A percentile compares a stretch with the other conserved stretches of the same genome.
phyloP scores from a whole-genome alignment of 2,888 invertebrate genomes.

The Lithophane leautieri region DNA sequence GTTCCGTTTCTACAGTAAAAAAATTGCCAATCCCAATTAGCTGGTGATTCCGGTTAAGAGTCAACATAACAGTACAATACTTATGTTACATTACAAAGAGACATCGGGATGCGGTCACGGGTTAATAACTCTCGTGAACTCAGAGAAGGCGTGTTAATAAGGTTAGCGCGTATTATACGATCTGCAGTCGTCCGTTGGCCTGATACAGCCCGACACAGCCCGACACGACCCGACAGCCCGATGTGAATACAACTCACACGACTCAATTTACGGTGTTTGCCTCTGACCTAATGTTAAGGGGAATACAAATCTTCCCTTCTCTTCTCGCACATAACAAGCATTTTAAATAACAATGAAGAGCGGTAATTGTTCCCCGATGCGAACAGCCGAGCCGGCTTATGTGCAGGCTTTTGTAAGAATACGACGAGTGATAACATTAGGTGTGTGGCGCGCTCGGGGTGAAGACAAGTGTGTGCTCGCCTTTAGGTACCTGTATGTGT shows the following conservation, averaged over 20 bases:
- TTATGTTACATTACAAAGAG: background rate
- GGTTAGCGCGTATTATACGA: constrained; percentile 21
- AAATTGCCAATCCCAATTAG: no score
- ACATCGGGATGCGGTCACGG: background rate
- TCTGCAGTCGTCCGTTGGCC: background rate
- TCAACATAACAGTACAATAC: background rate
- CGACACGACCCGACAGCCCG: background rate
- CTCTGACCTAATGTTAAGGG: constrained; percentile 1
- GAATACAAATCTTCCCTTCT: constrained; percentile 4
- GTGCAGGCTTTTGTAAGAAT: background rate
- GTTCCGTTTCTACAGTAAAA: no score
- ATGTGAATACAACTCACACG: constrained; percentile 37
- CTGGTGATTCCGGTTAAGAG: no score
- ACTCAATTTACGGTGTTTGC: constrained; percentile 44
- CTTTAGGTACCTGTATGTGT: constrained; percentile 11
- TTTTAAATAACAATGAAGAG: constrained; percentile 7
- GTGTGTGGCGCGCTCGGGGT: background rate
- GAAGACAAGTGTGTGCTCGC: constrained; percentile 3
- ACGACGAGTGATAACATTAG: background rate
- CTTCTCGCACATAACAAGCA: background rate
- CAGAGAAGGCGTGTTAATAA: constrained; percentile 28
- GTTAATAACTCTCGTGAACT: constrained; percentile 9
- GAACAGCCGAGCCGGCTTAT: no score
- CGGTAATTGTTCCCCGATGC: background rate
- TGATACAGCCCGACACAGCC: background rate